Evolutionary conservation across 2,888 invertebrate species (phyloP), one percentile per base, ranked within the genome.

Genomic region (Drosophila flavopinicola): DNA sequence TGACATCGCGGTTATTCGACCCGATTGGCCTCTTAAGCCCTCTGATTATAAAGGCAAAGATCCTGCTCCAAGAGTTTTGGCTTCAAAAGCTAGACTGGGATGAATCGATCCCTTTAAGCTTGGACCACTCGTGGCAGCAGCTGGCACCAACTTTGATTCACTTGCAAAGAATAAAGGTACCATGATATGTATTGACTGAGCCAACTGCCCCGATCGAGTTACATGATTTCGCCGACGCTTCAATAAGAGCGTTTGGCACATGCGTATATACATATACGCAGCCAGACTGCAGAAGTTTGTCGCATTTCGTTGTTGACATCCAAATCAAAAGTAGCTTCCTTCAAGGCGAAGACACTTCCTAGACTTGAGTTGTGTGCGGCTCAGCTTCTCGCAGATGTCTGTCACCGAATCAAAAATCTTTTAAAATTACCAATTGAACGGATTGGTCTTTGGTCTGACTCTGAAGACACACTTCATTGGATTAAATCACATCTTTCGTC

Each of bases 311-410:
- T 20, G 20, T 20, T 20, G 20, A 20, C 20, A 20, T 20, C 20
- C 4, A 3, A 20, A 4, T 20, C 20, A 20, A 20, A 20, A 20
- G 20, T 20, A 20, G 20, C 20, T 4, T 4, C 20, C 20, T 4
- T 20, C 24, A 38, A 38, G 38, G 6, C 38, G 10, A 38, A 38
- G 24, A 38, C n/a, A 10, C 24, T 24, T 11, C 38, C 38, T 23
- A 20, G 20, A 20, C 20, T 20, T 20, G 20, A 20, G 20, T 4
- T 11, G 24, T 38, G 24, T 1, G 38, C 11, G 10, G 24, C 23
- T 38, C 24, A 38, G 24, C 38, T 33, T 11, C 33, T 24, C 7
- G 6, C 38, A 24, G 38, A 24, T 11, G 11, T 25, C 6, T 11
- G 9, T n/a, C 27, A 23, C 5, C 6, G 41, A 15, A 27, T 27